A percentile compares a stretch with the other conserved stretches of the same genome.
Evolutionary conservation across 2,888 invertebrate species (phyloP).

Genomic region (Noctua janthina): DNA sequence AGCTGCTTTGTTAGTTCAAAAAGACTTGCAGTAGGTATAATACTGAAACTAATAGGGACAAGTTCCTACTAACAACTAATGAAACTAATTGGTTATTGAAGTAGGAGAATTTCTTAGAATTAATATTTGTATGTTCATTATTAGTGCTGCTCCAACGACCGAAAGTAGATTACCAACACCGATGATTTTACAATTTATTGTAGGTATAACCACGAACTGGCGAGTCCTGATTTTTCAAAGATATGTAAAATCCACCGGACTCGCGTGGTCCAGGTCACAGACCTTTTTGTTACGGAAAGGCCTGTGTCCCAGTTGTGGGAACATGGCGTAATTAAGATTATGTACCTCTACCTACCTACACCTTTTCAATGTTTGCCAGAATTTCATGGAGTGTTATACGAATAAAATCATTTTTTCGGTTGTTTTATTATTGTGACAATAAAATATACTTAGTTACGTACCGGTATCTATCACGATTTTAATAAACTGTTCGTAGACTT

Average conservation of each 20-base stretch:
- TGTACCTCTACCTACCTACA: background rate
- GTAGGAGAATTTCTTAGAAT: slow-evolving; percentile 18
- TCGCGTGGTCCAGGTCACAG: background rate
- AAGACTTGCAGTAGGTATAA: slow-evolving; percentile 14
- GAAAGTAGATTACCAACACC: background rate
- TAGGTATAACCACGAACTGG: background rate
- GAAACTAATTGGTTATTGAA: slow-evolving; percentile 5
- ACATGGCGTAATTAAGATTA: background rate
- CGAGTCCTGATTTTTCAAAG: background rate
- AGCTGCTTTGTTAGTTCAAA: slow-evolving; percentile 22
- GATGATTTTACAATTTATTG: background rate
- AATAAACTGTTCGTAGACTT: background rate
- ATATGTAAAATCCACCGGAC: background rate
- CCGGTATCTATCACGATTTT: background rate
- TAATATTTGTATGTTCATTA: background rate
- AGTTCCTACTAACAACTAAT: too few relatives aligned
- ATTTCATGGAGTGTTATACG: background rate
- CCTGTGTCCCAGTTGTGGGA: background rate
- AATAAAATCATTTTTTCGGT: background rate
- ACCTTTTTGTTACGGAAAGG: background rate
- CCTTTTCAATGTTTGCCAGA: background rate
- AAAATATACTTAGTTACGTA: background rate
- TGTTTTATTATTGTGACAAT: background rate
- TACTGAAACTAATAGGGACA: slow-evolving; percentile 9
- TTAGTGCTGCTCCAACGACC: background rate